These are phyloP conservation scores for Thalassoma bifasciatum DNA, from an alignment of 2,113 vertebrate genomes.

Conservation along the genomic window DNA sequence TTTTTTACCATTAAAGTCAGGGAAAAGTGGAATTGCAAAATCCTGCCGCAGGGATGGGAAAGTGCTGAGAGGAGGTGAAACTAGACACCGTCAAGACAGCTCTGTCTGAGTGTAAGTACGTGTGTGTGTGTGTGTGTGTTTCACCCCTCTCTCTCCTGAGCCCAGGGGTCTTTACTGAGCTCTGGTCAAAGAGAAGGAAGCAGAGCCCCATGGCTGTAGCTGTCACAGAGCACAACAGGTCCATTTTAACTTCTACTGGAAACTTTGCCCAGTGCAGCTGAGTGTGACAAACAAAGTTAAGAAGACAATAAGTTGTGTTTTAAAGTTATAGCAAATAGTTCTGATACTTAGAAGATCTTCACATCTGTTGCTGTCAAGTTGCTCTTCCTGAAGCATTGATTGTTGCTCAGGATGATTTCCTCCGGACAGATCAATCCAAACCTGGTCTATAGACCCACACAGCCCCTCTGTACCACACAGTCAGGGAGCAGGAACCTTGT, in stretches of 20 bases:
- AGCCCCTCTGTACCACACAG: conserved; percentile 57
- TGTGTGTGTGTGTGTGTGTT: conserved; percentile 34
- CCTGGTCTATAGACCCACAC: conserved; percentile 61
- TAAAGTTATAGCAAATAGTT: neutral
- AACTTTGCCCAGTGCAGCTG: conserved; percentile 47
- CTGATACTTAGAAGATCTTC: neutral
- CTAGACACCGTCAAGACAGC: conserved; percentile 74
- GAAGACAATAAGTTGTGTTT: neutral
- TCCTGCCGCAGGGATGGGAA: conserved; percentile 74
- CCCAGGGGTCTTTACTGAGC: conserved; percentile 69
- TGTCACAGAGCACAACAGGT: conserved; percentile 70
- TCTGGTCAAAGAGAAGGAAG: conserved; percentile 66
- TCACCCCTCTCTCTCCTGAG: conserved; percentile 66
- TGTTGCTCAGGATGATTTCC: conserved; percentile 29
- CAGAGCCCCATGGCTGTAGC: conserved; percentile 73
- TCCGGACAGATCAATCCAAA: conserved; percentile 73
- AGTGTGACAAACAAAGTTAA: conserved; percentile 48
- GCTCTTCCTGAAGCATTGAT: conserved; percentile 14
- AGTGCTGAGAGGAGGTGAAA: conserved; percentile 80
- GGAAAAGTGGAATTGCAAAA: conserved; percentile 72
- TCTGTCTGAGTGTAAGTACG: conserved; percentile 27
- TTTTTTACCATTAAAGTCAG: conserved; percentile 67
- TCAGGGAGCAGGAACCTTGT: conserved; percentile 53
- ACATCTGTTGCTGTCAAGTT: conserved; percentile 7
- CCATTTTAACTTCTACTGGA: conserved; percentile 51